Conservation (phyloP, 2,888 invertebrate species). For the Orthosia incerta region DNA sequence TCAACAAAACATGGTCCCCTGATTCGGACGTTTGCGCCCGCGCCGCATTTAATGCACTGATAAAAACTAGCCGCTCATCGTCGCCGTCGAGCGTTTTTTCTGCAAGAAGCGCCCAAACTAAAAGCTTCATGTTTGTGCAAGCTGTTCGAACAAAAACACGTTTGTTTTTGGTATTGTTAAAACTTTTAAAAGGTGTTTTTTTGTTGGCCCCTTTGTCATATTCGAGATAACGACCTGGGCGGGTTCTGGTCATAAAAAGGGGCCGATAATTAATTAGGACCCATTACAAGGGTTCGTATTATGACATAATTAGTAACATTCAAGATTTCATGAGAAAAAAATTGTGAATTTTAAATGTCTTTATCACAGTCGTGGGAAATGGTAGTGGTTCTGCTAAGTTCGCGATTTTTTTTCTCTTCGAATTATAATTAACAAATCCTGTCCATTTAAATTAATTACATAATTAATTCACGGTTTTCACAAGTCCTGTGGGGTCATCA, state of each 20-base stretch:
- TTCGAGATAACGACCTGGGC: constrained; percentile 21
- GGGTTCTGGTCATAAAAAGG: constrained; percentile 14
- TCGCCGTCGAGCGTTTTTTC: constrained; percentile 53
- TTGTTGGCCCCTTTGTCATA: constrained; percentile 24
- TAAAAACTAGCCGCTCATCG: constrained; percentile 57
- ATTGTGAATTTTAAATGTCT: constrained; percentile 39
- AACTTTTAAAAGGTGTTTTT: constrained; percentile 47
- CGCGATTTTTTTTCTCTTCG: neutral
- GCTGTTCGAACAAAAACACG: constrained; percentile 33
- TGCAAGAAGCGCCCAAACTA: constrained; percentile 46
- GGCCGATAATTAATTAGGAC: constrained; percentile 39
- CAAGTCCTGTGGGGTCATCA: constrained; percentile 15
- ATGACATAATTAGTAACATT: constrained; percentile 32
- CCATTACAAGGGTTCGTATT: constrained; percentile 31
- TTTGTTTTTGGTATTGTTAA: constrained; percentile 45
- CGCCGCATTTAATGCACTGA: constrained; percentile 63
- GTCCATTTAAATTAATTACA: constrained; percentile 31
- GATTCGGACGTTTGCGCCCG: constrained; percentile 38
- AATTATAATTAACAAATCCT: constrained; percentile 2
- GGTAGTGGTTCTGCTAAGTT: neutral
- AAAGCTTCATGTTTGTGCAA: constrained; percentile 57
- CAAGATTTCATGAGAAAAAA: constrained; percentile 4
- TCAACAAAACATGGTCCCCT: constrained; percentile 5
- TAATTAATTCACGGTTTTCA: constrained; percentile 3
- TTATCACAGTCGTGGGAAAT: constrained; percentile 21